These are phyloP conservation scores for Archaeoteleia sp. DNA, from an alignment of 2,888 invertebrate species.

Conservation along the genomic window DNA sequence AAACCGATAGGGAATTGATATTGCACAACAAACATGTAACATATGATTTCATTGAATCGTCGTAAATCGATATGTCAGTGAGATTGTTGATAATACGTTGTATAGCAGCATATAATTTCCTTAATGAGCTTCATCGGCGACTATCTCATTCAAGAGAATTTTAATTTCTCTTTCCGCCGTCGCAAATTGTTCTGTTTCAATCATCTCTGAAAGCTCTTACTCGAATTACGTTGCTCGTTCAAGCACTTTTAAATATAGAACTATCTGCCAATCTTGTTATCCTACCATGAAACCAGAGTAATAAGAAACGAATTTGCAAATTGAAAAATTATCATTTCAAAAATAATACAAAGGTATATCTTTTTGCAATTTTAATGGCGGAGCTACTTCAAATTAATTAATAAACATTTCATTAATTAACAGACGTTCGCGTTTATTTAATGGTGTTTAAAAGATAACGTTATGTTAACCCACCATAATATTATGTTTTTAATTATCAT, in stretches of 20 bases:
- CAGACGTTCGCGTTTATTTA: no score
- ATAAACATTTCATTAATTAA: neutral
- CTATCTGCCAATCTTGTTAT: slow-evolving; percentile 25
- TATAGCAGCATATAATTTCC: slow-evolving; percentile 26
- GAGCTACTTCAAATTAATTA: neutral
- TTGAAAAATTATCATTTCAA: slow-evolving; percentile 4
- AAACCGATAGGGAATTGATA: no score
- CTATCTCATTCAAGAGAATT: slow-evolving; percentile 35
- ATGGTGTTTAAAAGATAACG: no score
- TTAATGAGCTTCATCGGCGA: slow-evolving; percentile 34
- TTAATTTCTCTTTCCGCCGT: slow-evolving; percentile 22
- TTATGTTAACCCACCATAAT: no score
- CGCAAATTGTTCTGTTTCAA: slow-evolving; percentile 37
- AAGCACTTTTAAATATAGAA: slow-evolving; percentile 28
- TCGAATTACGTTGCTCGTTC: slow-evolving; percentile 33
- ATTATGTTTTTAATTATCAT: no score
- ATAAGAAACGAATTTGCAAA: slow-evolving; percentile 31
- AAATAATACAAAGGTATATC: no score
- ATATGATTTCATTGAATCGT: slow-evolving; percentile 1
- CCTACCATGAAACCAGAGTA: slow-evolving; percentile 17
- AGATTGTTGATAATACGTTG: slow-evolving; percentile 21
- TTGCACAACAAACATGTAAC: neutral
- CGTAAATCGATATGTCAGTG: neutral
- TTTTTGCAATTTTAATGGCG: no score
- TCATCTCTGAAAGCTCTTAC: slow-evolving; percentile 40